These are phyloP conservation scores for Prionace glauca DNA, from an alignment of 2,797 vertebrate species.

Conservation along the genomic window DNA sequence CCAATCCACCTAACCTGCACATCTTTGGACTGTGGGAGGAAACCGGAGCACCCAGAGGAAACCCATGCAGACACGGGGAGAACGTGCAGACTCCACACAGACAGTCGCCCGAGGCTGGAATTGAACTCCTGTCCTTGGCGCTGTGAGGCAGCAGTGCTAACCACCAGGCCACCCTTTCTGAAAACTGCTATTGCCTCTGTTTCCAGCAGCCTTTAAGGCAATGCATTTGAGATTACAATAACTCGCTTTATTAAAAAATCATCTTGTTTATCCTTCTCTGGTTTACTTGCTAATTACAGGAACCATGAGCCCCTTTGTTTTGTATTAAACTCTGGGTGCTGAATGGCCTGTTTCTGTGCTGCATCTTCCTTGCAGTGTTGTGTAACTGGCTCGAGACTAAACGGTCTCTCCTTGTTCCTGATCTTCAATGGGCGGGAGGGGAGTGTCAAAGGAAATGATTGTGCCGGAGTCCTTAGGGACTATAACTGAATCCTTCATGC, in stretches of 20 bases:
- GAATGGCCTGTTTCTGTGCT: not conserved
- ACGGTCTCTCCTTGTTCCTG: not conserved
- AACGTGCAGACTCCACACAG: no score
- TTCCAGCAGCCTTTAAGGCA: not conserved
- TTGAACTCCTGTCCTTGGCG: no score
- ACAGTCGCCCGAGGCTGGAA: no score
- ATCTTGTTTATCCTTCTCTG: not conserved
- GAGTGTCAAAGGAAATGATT: not conserved
- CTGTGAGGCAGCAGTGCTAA: no score
- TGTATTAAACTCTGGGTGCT: no score
- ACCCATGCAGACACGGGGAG: no score
- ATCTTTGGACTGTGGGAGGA: no score
- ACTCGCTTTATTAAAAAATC: not conserved
- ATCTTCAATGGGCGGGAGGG: slow-evolving; percentile 40
- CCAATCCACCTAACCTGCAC: no score
- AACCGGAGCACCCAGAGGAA: no score
- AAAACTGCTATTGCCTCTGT: not conserved
- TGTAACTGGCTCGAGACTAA: not conserved
- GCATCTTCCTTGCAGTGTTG: not conserved
- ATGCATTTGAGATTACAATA: not conserved
- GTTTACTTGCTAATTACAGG: not conserved
- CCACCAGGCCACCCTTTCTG: not conserved
- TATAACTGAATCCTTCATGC: not conserved
- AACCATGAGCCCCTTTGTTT: not conserved
- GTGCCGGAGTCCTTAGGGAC: not conserved